phyloP scores from a whole-genome alignment of 2,113 vertebrate genomes.

The Elaphurus davidianus region DNA sequence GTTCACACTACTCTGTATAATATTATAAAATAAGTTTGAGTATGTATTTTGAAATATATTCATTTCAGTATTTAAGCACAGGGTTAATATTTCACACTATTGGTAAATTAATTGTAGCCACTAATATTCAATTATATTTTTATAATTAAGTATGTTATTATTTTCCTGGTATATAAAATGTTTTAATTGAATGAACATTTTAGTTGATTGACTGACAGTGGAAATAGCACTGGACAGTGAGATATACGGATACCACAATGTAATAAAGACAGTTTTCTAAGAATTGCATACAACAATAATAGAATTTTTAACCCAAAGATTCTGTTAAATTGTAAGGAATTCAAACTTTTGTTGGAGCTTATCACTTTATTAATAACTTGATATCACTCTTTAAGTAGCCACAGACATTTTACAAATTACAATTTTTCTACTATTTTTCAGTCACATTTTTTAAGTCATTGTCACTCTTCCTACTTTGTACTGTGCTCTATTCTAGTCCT shows the following conservation, averaged over 20 bases:
- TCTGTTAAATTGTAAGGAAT: neutral
- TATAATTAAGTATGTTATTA: neutral
- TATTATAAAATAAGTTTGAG: neutral
- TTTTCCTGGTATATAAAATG: neutral
- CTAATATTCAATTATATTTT: neutral
- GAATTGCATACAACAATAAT: neutral
- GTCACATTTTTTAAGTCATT: neutral
- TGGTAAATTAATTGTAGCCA: neutral
- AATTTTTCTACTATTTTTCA: neutral
- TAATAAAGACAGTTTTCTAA: neutral
- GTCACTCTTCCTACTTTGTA: neutral
- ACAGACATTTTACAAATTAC: neutral
- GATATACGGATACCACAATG: neutral
- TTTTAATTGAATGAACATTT: neutral
- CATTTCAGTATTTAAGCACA: neutral
- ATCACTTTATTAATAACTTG: neutral
- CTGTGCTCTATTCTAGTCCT: neutral
- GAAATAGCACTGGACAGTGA: neutral
- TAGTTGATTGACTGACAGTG: neutral
- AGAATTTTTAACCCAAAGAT: neutral
- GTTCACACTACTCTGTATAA: neutral
- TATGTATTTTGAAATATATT: slow-evolving; percentile 8
- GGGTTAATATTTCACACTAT: neutral
- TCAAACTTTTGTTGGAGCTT: neutral
- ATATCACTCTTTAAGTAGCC: slow-evolving; percentile 6